phyloP scores from a whole-genome alignment of 1,140 invertebrate species.

The Atta colombica region DNA sequence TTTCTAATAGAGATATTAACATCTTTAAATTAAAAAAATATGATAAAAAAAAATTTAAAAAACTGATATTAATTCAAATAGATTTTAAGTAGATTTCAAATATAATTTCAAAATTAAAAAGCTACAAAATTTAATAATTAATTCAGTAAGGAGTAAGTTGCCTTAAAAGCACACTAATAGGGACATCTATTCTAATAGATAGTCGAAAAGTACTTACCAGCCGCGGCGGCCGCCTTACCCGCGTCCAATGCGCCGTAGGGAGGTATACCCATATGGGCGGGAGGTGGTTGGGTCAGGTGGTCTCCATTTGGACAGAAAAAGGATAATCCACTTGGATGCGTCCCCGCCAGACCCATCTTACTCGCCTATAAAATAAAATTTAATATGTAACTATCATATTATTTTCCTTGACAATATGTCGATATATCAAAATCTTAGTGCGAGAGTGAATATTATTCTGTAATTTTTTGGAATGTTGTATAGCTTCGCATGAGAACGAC shows the following conservation, averaged over 20 bases:
- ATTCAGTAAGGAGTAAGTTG: too few relatives aligned
- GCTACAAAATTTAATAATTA: too few relatives aligned
- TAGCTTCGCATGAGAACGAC: too few relatives aligned
- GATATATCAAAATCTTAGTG: not conserved
- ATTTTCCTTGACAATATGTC: not conserved
- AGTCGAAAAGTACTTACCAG: conserved; percentile 86
- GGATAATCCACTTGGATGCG: conserved; percentile 90
- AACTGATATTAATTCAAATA: too few relatives aligned
- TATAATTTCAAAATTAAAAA: too few relatives aligned
- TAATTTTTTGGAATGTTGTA: not conserved
- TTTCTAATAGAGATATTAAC: too few relatives aligned
- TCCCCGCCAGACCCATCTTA: conserved; percentile 94
- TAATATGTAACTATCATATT: not conserved
- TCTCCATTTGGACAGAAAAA: conserved; percentile 97
- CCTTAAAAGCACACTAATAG: too few relatives aligned
- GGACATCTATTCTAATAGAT: not conserved
- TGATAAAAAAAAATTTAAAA: too few relatives aligned
- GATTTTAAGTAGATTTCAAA: too few relatives aligned
- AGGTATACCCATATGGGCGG: conserved; percentile 98
- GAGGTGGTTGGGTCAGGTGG: conserved; percentile 95
- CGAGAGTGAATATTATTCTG: not conserved
- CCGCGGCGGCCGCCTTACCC: conserved; percentile 88
- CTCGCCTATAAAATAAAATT: conserved; percentile 92
- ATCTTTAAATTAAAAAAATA: too few relatives aligned
- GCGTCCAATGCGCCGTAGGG: conserved; percentile 95